These are phyloP conservation scores for Hormaphis cornu DNA, from an alignment of 1,140 invertebrate genomes.

Conservation along the genomic window DNA sequence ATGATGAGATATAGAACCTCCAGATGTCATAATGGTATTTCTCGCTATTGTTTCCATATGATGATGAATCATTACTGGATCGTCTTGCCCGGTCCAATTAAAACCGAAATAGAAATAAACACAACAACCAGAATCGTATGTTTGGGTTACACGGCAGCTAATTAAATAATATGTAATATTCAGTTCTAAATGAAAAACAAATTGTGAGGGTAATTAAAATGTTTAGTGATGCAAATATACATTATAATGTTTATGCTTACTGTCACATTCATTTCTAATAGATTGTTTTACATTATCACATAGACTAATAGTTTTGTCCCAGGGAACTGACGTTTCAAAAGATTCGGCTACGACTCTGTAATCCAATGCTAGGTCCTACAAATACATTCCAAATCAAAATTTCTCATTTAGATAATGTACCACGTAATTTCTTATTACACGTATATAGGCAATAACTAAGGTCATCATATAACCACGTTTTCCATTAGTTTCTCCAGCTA, in stretches of 20 bases:
- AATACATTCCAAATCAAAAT: background rate
- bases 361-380: constrained; percentile 81
- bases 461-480: constrained; percentile 90
- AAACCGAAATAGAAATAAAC: constrained; percentile 98
- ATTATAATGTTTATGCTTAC: constrained; percentile 37
- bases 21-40: constrained; percentile 81
- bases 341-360: constrained; percentile 87
- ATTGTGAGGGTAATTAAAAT: background rate
- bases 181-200: constrained; percentile 41
- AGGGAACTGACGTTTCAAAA: constrained; percentile 96
- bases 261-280: constrained; percentile 62
- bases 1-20: constrained; percentile 91
- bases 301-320: constrained; percentile 76
- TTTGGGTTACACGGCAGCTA: constrained; percentile 86
- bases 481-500: constrained; percentile 87
- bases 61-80: constrained; percentile 77
- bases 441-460: constrained; percentile 96
- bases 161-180: constrained; percentile 57
- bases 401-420: background rate
- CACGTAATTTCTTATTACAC: constrained; percentile 53
- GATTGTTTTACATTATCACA: constrained; percentile 83
- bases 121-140: constrained; percentile 92
- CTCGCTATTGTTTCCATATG: constrained; percentile 71
- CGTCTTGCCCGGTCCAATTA: constrained; percentile 56
- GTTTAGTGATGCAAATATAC: too few relatives aligned